Percentiles rank a stretch among this genome's conserved stretches.
Conservation (phyloP, 2,888 invertebrate genomes). For the Tuberolachnus salignus region DNA sequence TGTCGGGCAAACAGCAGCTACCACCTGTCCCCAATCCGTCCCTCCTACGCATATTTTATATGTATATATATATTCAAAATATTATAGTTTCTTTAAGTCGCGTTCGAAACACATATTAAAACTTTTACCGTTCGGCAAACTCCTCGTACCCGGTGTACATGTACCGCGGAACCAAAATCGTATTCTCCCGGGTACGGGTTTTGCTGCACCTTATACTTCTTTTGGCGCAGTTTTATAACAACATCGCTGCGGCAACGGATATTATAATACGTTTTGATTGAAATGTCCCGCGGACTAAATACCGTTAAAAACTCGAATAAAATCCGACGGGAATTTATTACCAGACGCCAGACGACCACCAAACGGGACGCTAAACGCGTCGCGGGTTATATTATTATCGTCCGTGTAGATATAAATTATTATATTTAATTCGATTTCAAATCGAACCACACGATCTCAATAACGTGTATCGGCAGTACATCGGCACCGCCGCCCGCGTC, state of each 20-base stretch:
- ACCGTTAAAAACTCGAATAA: neutral
- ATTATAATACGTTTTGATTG: slow-evolving; percentile 2
- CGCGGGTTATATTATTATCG: neutral
- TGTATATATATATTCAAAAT: neutral
- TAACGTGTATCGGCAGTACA: neutral
- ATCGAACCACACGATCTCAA: neutral
- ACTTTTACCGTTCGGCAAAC: neutral
- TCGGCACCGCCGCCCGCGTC: too few species aligned
- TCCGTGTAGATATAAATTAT: neutral
- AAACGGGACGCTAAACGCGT: too few species aligned
- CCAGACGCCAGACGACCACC: neutral
- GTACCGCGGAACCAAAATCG: neutral
- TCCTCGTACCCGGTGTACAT: neutral
- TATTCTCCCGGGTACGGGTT: neutral
- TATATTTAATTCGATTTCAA: neutral
- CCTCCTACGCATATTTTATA: too few species aligned
- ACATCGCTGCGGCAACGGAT: neutral
- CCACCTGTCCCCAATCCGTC: too few species aligned
- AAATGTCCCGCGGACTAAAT: neutral
- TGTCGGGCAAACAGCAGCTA: neutral
- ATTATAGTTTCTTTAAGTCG: neutral
- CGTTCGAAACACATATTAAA: neutral
- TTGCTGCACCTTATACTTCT: neutral
- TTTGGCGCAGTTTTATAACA: neutral
- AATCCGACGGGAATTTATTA: neutral